A percentile compares a stretch with the other conserved stretches of the same genome.
Evolutionary conservation across 2,797 vertebrate species (phyloP).

Genomic region (Poeciliopsis paucimaculata): DNA sequence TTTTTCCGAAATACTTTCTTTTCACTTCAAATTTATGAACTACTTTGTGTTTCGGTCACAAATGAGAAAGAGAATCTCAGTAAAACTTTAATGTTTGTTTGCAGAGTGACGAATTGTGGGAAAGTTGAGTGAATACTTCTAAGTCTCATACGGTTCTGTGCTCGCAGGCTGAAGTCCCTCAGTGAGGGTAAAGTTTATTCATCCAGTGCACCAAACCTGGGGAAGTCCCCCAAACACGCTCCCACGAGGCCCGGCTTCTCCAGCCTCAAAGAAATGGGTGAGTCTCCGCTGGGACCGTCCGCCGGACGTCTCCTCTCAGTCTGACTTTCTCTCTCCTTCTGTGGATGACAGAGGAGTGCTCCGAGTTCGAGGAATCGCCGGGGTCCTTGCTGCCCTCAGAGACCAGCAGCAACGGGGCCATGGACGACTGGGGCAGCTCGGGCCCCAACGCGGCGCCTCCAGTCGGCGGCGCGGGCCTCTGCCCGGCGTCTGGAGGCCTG

Average conservation of each 20-base stretch:
- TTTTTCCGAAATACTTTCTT: background rate
- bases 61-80: background rate
- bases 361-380: slow-evolving; percentile 80
- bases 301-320: no score
- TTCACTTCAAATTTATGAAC: background rate
- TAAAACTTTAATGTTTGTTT: background rate
- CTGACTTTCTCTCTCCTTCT: background rate
- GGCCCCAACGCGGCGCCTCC: slow-evolving; percentile 43
- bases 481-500: slow-evolving; percentile 39
- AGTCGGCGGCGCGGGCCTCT: slow-evolving; percentile 22
- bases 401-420: slow-evolving; percentile 76
- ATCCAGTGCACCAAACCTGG: slow-evolving; percentile 91
- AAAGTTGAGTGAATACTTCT: background rate
- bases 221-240: slow-evolving; percentile 90
- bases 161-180: slow-evolving; percentile 86
- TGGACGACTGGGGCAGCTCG: slow-evolving; percentile 73
- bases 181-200: slow-evolving; percentile 92
- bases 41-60: background rate
- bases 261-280: slow-evolving; percentile 94
- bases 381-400: slow-evolving; percentile 74
- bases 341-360: slow-evolving; percentile 83
- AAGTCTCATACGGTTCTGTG: background rate
- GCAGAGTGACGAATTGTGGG: background rate
- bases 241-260: slow-evolving; percentile 88
- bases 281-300: slow-evolving; percentile 48